A percentile compares a stretch with the other conserved stretches of the same genome.
These are phyloP conservation scores for Sigmodon hispidus DNA, from an alignment of 2,113 vertebrate genomes.

Conservation along the genomic window DNA sequence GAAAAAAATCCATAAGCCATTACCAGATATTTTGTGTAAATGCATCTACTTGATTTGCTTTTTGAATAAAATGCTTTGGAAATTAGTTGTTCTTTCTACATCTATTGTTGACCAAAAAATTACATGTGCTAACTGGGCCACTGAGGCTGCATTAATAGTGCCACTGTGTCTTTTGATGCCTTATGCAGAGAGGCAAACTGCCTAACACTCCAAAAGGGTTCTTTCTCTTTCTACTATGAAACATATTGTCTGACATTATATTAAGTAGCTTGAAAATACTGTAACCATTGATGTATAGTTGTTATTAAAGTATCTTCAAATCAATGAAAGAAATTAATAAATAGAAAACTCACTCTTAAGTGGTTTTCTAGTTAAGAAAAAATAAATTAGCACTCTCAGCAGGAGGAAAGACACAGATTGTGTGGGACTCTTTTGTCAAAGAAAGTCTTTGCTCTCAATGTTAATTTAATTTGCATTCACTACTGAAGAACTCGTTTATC, in stretches of 20 bases:
- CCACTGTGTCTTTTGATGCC: conserved; percentile 54
- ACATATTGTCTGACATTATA: conserved; percentile 73
- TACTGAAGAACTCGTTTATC: conserved; percentile 72
- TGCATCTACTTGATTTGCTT: not conserved
- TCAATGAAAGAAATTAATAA: conserved; percentile 77
- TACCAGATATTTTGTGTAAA: conserved; percentile 4
- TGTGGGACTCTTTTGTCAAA: conserved; percentile 68
- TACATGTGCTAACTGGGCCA: not conserved
- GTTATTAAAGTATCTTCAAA: conserved; percentile 69
- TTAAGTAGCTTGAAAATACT: conserved; percentile 76
- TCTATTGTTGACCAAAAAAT: not conserved
- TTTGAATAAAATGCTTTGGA: conserved; percentile 33
- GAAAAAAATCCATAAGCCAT: not conserved
- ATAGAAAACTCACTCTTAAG: conserved; percentile 61
- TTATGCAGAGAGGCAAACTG: conserved; percentile 35
- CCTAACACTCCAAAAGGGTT: conserved; percentile 58
- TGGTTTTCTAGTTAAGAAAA: conserved; percentile 75
- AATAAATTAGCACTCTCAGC: conserved; percentile 80
- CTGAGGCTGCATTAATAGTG: conserved; percentile 28
- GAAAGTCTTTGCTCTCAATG: conserved; percentile 61
- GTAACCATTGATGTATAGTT: conserved; percentile 60
- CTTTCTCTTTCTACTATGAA: conserved; percentile 57
- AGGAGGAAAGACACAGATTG: conserved; percentile 65
- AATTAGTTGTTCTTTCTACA: not conserved
- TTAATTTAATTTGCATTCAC: conserved; percentile 79